phyloP scores from a whole-genome alignment of 2,888 invertebrate genomes.

The Arrhopalites spinosus region DNA sequence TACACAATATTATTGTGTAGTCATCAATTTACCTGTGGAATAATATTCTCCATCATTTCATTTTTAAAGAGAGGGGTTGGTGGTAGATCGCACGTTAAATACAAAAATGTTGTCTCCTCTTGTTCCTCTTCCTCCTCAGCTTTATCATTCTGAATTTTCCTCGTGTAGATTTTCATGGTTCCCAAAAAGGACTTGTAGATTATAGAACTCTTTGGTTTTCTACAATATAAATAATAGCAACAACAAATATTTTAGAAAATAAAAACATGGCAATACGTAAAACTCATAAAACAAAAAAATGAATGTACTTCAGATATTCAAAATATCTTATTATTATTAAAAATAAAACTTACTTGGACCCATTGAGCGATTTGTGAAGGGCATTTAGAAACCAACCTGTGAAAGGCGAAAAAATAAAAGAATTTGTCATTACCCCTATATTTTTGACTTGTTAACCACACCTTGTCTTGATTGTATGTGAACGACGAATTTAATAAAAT shows the following conservation, averaged over 20 bases:
- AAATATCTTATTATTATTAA: too few relatives aligned
- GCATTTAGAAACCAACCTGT: conserved; percentile 98
- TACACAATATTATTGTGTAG: not conserved
- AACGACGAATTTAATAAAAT: too few relatives aligned
- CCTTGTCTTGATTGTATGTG: too few relatives aligned
- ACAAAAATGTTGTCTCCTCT: conserved; percentile 92
- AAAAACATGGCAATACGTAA: too few relatives aligned
- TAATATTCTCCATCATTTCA: conserved; percentile 97
- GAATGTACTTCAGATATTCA: too few relatives aligned
- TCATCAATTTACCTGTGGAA: conserved; percentile 79
- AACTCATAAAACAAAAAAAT: too few relatives aligned
- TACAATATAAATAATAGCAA: conserved; percentile 24
- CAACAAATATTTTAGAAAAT: not conserved
- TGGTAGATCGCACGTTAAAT: conserved; percentile 95
- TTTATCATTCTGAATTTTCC: conserved; percentile 90
- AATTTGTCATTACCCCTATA: too few relatives aligned
- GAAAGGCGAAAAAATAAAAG: too few relatives aligned
- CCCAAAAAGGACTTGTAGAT: conserved; percentile 94
- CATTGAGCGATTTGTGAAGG: conserved; percentile 90
- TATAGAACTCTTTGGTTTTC: conserved; percentile 81
- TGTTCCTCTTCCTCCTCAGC: conserved; percentile 86
- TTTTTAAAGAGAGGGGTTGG: conserved; percentile 97
- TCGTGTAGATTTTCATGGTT: conserved; percentile 84
- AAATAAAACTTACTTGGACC: conserved; percentile 71
- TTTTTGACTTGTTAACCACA: too few relatives aligned